Base-by-base conservation (phyloP, 2,888 invertebrate genomes). In the Watsonalla binaria region DNA sequence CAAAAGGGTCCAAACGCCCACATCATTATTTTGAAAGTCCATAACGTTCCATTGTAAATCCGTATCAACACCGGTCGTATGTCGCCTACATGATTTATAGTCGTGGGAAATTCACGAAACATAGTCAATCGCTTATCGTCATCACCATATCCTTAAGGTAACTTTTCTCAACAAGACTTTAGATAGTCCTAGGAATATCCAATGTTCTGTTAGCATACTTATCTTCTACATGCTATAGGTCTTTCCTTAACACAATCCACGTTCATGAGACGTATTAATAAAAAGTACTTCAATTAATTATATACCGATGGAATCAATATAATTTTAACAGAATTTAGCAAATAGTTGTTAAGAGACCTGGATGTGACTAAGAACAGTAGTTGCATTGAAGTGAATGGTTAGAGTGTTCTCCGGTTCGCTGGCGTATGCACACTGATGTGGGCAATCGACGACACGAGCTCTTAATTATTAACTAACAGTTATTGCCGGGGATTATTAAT, bases 381-480 rank as follows among this genome's bases (percentile, higher is more conserved):
- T 57, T 60, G 60, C 54, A 58, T 56, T 54, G 56, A 63, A 61
- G 59, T 61, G 62, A 56, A 70, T 58, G 59, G 60, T 61, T 58
- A 42, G 11, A 42, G 59, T 64, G 60, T 62, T 45, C 58, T 50
- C 37, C 60, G 54, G 55, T 58, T 39, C 63, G 54, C 53, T 60
- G 64, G 55, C 70, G 73, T 76, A 56, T 61, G 69, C 79, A 72
- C 72, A 84, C 84, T 84, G 86, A 77, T 77, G 75, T 76, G 55
- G 60, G 64, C 75, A 76, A 81, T 82, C 77, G 57, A 63, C 72
- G 70, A 74, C 67, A 61, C 76, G 72, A 83, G 78, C 80, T 75
- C 80, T 86, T 90, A 88, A 90, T 90, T 89, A 89, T 84, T 82
- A 87, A 89, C 89, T 88, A 90, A 86, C 84, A 76, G 80, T 84